Percentiles rank a stretch among this genome's conserved stretches.
These are phyloP conservation scores for Grantiella picta DNA, from an alignment of 2,113 vertebrate species.

Conservation along the genomic window DNA sequence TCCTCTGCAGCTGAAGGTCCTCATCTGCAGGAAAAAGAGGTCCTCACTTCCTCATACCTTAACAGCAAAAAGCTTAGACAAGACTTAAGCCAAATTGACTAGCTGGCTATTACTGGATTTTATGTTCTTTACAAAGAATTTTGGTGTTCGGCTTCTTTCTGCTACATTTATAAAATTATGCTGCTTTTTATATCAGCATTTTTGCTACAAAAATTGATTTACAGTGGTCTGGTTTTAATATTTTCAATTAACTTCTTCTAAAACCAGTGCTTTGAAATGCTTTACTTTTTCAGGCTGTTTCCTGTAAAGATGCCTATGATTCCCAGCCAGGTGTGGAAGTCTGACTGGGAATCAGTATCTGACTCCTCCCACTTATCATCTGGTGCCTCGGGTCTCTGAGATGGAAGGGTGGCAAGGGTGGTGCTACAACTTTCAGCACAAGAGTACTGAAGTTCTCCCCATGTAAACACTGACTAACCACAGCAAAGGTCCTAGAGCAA, in stretches of 20 bases:
- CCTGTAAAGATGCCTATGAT: not conserved
- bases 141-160: not conserved
- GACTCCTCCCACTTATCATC: not conserved
- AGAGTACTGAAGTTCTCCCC: not conserved
- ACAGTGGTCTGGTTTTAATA: not conserved
- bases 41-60: not conserved
- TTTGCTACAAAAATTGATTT: not conserved
- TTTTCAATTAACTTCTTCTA: not conserved
- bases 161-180: not conserved
- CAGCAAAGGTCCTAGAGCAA: not conserved
- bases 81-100: not conserved
- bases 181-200: not conserved
- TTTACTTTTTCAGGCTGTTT: not conserved
- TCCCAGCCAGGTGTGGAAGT: not conserved
- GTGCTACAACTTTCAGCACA: not conserved
- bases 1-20: not conserved
- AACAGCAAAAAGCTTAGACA: not conserved
- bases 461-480: rapidly evolving
- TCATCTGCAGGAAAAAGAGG: not conserved
- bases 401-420: not conserved
- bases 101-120: not conserved
- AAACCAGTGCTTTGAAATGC: not conserved
- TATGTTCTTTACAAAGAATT: not conserved
- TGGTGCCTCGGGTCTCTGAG: not conserved
- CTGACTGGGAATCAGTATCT: not conserved